These are phyloP conservation scores for Ichneumon xanthorius DNA, from an alignment of 2,888 invertebrate genomes.

Conservation along the genomic window DNA sequence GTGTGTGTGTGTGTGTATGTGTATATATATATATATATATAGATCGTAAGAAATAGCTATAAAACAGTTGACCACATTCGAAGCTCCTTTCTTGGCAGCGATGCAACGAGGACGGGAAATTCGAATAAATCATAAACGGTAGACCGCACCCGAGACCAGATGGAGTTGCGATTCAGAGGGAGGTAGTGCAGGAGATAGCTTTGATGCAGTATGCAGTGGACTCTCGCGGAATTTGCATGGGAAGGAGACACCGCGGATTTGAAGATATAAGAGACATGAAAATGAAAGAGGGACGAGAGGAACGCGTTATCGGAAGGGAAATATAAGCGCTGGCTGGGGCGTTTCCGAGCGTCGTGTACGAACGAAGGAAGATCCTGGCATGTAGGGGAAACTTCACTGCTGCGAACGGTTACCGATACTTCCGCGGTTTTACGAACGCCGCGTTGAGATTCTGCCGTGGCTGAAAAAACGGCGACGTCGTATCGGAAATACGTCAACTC, in stretches of 20 bases:
- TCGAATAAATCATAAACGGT: conserved; percentile 65
- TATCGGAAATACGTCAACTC: neutral
- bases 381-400: neutral
- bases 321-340: conserved; percentile 4
- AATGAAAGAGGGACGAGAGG: neutral
- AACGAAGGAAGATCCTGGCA: neutral
- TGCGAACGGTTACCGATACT: neutral
- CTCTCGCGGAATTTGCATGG: conserved; percentile 46
- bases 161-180: conserved; percentile 60
- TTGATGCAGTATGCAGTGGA: conserved; percentile 43
- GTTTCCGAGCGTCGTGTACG: neutral
- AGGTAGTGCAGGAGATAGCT: conserved; percentile 24
- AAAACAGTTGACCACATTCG: conserved; percentile 10
- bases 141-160: conserved; percentile 63
- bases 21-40: neutral
- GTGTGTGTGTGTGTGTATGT: neutral
- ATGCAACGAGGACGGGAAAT: conserved; percentile 48
- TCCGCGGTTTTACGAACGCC: conserved; percentile 22
- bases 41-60: neutral
- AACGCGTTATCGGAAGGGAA: conserved; percentile 13
- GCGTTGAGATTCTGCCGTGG: neutral
- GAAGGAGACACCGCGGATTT: conserved; percentile 31
- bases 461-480: neutral
- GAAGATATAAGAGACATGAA: conserved; percentile 6
- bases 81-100: conserved; percentile 20